Evolutionary conservation across 2,888 invertebrate species (phyloP).

Genomic region (Muscina levida): DNA sequence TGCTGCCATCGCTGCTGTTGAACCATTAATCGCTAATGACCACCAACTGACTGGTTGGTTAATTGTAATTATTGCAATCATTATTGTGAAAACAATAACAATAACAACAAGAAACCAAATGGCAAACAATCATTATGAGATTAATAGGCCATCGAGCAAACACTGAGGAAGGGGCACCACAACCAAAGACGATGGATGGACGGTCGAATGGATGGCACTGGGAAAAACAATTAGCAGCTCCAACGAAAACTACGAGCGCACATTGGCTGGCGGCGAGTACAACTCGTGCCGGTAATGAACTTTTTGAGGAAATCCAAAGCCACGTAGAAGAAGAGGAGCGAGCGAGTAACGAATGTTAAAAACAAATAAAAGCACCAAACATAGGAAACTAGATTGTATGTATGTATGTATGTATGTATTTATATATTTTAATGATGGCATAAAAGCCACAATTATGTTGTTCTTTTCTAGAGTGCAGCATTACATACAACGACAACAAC

Average conservation of each 20-base stretch:
- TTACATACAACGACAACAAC: not conserved
- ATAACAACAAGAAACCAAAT: constrained; percentile 48
- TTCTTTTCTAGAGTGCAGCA: constrained; percentile 33
- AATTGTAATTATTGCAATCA: constrained; percentile 65
- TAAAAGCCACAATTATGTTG: constrained; percentile 65
- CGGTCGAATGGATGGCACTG: not conserved
- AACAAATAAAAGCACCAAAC: constrained; percentile 42
- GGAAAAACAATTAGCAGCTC: constrained; percentile 59
- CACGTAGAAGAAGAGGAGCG: not conserved
- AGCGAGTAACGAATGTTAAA: constrained; percentile 25
- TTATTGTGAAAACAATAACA: constrained; percentile 58
- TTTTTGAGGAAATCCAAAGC: constrained; percentile 48
- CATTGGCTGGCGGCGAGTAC: not conserved
- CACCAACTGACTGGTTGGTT: constrained; percentile 36
- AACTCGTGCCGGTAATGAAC: constrained; percentile 60
- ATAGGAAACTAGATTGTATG: constrained; percentile 37
- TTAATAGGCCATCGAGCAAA: constrained; percentile 60
- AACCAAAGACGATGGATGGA: constrained; percentile 1
- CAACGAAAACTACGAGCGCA: not conserved
- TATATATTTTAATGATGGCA: constrained; percentile 67
- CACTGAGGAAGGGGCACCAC: constrained; percentile 22
- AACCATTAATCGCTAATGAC: constrained; percentile 62
- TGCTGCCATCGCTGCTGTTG: constrained; percentile 17
- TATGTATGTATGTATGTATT: too few species aligned
- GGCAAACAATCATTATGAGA: constrained; percentile 61